phyloP scores from a whole-genome alignment of 2,888 invertebrate species.

The Dicyrtomina minuta region DNA sequence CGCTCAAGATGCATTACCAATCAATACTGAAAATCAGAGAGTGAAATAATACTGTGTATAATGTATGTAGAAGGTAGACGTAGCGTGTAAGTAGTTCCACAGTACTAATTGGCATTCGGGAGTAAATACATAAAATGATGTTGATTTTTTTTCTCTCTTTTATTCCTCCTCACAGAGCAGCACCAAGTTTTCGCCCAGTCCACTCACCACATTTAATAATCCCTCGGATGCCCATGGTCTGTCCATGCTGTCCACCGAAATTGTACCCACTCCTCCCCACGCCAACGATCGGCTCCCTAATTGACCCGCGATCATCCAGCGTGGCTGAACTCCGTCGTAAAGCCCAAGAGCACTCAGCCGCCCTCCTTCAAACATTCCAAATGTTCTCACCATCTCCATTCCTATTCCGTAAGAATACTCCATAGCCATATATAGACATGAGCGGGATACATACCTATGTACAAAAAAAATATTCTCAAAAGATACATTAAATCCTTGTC shows the following conservation, averaged over 20 bases:
- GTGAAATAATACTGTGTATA: no score
- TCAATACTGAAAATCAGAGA: no score
- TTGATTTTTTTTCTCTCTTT: conserved; percentile 57
- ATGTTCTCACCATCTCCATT: conserved; percentile 54
- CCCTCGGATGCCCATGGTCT: conserved; percentile 37
- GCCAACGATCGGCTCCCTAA: conserved; percentile 55
- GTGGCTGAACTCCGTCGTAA: conserved; percentile 89
- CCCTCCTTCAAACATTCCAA: conserved; percentile 73
- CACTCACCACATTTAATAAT: conserved; percentile 32
- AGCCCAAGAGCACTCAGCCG: conserved; percentile 93
- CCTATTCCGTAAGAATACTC: conserved; percentile 26
- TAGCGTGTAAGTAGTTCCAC: no score
- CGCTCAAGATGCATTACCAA: no score
- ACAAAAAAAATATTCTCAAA: neutral
- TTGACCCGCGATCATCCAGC: conserved; percentile 77
- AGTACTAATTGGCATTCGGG: no score
- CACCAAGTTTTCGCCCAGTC: conserved; percentile 27
- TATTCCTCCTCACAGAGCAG: conserved; percentile 71
- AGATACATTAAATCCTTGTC: no score
- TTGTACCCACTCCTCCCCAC: conserved; percentile 33
- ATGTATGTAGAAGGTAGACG: no score
- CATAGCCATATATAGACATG: conserved; percentile 9
- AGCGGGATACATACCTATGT: no score
- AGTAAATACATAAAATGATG: no score
- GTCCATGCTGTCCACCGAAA: conserved; percentile 31